Base-by-base conservation (phyloP, 2,888 invertebrate genomes). In the Neoscelio sp. region DNA sequence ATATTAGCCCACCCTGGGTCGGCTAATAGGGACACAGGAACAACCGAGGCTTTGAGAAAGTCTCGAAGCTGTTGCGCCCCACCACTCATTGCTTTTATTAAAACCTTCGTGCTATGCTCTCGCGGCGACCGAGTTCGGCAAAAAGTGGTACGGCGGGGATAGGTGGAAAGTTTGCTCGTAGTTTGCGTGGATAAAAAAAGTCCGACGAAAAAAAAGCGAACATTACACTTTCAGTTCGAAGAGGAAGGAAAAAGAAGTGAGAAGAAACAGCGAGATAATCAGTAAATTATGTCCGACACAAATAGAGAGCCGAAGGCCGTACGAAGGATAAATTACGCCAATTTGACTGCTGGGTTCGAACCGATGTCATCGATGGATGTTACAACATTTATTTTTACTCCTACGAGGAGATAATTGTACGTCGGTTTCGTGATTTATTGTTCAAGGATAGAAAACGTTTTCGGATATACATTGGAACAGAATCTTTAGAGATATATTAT, bases 261-360 rank as follows among this genome's bases (percentile, higher is more conserved):
- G 40, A 54, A 58, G 52, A 71, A 62, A 52, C 44, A 58, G 50
- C 4, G 8, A 23, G 50, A 52, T 58, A 54, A 54, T 54, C 71
- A 23, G 62, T 62, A 71, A 62, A 71, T 71, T 73, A 56, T 38
- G 73, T 46, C 38, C 30, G 54, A 62, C 73, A 38, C 44, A 73
- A 58, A 58, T 48, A 35, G 68, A 26, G 58, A 58, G 15, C 20
- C 38, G 8, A 50, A 33, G 23, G 38, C 10, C n/a, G 6, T 7
- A n/a, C 33, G 5, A 13, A 10, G 38, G 12, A 71, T 71, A 60
- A 71, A 60, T 58, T 60, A 26, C 50, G 10, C 46, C 44, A 56
- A 44, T 56, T 68, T 68, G 52, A 42, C 54, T 44, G 17, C 7
- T n/a, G 17, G 18, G 33, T 23, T 18, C 15, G 33, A 6, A 38